Percentiles rank a stretch among this genome's conserved stretches.
phyloP scores from a whole-genome alignment of 2,888 invertebrate species.

The Octonoba sinensis region DNA sequence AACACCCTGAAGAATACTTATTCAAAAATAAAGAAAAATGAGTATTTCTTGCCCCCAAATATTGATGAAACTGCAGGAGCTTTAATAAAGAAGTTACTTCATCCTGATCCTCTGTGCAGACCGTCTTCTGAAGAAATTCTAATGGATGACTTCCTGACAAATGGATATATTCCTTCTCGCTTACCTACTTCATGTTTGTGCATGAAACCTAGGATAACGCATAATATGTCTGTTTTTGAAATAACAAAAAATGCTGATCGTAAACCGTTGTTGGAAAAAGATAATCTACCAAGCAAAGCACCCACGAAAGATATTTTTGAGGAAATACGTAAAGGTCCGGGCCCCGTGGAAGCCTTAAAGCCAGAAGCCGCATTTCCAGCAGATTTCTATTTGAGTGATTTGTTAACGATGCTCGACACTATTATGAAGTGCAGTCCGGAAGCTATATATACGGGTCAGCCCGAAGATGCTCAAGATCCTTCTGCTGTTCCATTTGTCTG shows the following conservation, averaged over 20 bases:
- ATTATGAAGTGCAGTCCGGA: not conserved
- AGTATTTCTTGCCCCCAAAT: slow-evolving; percentile 80
- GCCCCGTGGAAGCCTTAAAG: slow-evolving; percentile 1
- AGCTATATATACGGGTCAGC: not conserved
- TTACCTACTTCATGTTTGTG: slow-evolving; percentile 94
- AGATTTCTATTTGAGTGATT: slow-evolving; percentile 2
- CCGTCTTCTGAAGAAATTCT: slow-evolving; percentile 72
- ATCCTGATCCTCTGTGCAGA: slow-evolving; percentile 72
- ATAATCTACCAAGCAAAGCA: slow-evolving; percentile 14
- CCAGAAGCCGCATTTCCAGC: not conserved
- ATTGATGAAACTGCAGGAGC: slow-evolving; percentile 68
- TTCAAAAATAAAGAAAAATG: slow-evolving; percentile 91
- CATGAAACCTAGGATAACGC: slow-evolving; percentile 83
- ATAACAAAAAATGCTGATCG: not conserved
- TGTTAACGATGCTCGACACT: not conserved
- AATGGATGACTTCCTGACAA: slow-evolving; percentile 66
- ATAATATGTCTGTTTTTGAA: slow-evolving; percentile 13
- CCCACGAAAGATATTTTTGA: not conserved
- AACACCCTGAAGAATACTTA: slow-evolving; percentile 95
- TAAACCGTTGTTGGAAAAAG: slow-evolving; percentile 29
- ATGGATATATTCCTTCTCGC: slow-evolving; percentile 77
- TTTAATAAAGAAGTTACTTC: slow-evolving; percentile 73
- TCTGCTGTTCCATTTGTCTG: slow-evolving; percentile 95
- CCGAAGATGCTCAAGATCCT: slow-evolving; percentile 94
- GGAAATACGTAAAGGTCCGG: slow-evolving; percentile 39